Evolutionary conservation across 2,888 invertebrate species (phyloP), one percentile per base, ranked within the genome.

Genomic region (Camptogramma bilineatum): DNA sequence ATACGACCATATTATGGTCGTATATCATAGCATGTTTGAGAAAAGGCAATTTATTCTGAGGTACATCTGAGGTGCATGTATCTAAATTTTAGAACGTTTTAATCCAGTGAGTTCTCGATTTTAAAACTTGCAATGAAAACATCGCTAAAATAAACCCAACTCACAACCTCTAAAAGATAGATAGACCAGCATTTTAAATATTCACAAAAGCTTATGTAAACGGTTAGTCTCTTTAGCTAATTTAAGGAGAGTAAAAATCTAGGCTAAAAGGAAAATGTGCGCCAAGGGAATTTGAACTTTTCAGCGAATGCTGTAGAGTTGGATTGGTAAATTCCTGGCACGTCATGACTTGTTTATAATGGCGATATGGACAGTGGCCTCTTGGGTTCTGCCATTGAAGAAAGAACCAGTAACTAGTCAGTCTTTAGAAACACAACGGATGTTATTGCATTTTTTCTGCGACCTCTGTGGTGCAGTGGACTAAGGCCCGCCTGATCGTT

Each of bases 161-260:
- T 52, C 34, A 31, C 50, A 34, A 54, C 52, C 42, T 39, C 13
- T 48, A 39, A 63, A 59, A 62, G 51, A 53, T 58, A 46, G 28
- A 58, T 58, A 46, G 28, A 58, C 24, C 50, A 24, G 64, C 61
- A 70, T 65, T 63, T 64, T 58, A 70, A 64, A 56, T 70, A 68
- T 66, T 66, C 56, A 64, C 65, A 68, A 71, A 71, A 70, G 68
- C 69, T 66, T 71, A 66, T 64, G 71, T 67, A 71, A 71, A 71
- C 68, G 64, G 71, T 66, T 70, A 70, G 70, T 67, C 70, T 71
- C 71, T 68, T 71, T 68, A 68, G 66, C 65, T 71, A 68, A 76
- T 74, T 74, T 75, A 80, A 77, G 74, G 70, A 74, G 61, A 66
- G 65, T 64, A 69, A 72, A 71, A 75, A 73, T 78, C 75, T 75